phyloP scores from a whole-genome alignment of 2,797 vertebrate species.

The Pyrocephalus nanus region DNA sequence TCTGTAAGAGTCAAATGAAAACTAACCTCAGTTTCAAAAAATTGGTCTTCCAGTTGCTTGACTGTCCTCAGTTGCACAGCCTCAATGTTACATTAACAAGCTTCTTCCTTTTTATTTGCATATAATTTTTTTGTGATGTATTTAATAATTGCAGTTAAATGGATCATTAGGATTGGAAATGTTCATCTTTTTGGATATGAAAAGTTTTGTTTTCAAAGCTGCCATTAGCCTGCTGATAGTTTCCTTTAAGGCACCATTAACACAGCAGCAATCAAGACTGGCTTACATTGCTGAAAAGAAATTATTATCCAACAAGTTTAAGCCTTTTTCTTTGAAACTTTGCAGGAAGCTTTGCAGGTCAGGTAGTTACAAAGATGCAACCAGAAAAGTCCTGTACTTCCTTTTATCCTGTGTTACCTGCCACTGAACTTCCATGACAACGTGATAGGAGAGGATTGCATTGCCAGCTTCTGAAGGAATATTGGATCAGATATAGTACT shows the following conservation, averaged over 20 bases:
- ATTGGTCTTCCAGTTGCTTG: neutral
- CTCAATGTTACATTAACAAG: neutral
- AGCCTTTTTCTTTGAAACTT: neutral
- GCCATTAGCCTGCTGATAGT: neutral
- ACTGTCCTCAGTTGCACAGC: neutral
- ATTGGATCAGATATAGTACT: neutral
- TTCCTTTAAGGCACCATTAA: slow-evolving; percentile 8
- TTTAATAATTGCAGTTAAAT: slow-evolving; percentile 19
- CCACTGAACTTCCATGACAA: neutral
- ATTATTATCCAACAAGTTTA: neutral
- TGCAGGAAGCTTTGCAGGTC: neutral
- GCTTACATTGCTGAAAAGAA: neutral
- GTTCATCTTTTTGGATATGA: neutral
- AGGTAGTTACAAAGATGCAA: neutral
- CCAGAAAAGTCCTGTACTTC: neutral
- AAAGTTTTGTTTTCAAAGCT: slow-evolving; percentile 17
- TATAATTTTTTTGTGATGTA: neutral
- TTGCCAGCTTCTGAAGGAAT: neutral
- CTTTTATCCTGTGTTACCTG: neutral
- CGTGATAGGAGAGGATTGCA: neutral
- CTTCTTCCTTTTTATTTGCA: neutral
- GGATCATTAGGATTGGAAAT: neutral
- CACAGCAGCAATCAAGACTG: neutral
- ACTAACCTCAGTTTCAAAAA: neutral
- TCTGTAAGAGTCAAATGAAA: neutral